These are phyloP conservation scores for Synergus laeviventris DNA, from an alignment of 2,888 invertebrate species.

Conservation along the genomic window DNA sequence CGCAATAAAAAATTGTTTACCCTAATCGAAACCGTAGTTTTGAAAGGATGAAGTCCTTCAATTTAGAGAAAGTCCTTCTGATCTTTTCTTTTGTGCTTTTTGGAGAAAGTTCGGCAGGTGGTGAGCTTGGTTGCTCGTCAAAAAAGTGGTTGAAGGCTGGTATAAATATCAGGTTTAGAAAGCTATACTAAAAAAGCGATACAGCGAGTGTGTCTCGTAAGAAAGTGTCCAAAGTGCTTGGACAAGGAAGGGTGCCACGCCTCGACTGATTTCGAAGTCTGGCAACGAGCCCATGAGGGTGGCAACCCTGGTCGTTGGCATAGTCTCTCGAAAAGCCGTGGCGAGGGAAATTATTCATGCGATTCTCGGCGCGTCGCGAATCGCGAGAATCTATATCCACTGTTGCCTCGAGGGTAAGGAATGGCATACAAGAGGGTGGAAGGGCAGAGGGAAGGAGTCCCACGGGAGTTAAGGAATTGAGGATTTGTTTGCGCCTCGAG, in stretches of 20 bases:
- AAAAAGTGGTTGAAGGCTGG: conserved; percentile 16
- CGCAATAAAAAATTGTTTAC: neutral
- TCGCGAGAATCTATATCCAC: conserved; percentile 54
- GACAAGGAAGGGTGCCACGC: conserved; percentile 33
- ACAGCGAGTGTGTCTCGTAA: conserved; percentile 16
- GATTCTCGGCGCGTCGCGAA: conserved; percentile 59
- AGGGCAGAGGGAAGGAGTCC: conserved; percentile 54
- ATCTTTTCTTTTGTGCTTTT: neutral
- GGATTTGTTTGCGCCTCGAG: conserved; percentile 64
- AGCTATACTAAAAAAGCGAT: conserved; percentile 22
- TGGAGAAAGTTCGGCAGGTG: conserved; percentile 20
- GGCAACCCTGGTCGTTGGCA: conserved; percentile 29
- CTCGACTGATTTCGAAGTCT: conserved; percentile 34
- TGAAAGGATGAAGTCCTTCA: neutral
- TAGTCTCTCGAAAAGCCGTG: conserved; percentile 55
- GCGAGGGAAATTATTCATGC: conserved; percentile 60
- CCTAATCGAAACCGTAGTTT: neutral
- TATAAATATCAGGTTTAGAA: conserved; percentile 32
- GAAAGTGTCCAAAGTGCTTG: conserved; percentile 34
- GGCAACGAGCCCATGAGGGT: conserved; percentile 37
- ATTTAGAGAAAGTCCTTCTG: neutral
- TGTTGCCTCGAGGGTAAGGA: conserved; percentile 42
- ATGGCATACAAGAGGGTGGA: conserved; percentile 46
- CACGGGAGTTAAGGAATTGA: conserved; percentile 55
- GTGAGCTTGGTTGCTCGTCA: neutral